Evolutionary conservation across 2,888 invertebrate species (phyloP), one percentile per base, ranked within the genome.

Genomic region (Zonitis immaculata): DNA sequence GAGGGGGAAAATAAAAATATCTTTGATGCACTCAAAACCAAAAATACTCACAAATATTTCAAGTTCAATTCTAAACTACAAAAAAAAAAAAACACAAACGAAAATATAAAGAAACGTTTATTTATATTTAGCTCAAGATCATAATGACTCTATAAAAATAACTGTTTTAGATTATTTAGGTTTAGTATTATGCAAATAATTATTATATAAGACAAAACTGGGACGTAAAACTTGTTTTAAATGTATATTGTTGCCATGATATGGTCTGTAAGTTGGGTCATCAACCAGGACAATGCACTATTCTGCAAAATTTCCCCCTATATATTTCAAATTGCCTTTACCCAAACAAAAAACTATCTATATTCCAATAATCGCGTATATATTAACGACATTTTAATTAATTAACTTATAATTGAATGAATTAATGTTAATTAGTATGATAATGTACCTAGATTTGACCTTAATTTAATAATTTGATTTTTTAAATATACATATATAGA

Each of bases 201-300:
- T 44, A 52, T 52, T 52, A 52, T 43, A 47, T 52, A 47, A 52
- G 44, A 27, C 8, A 35, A 47, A 52, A 44, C 43, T 52, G 44
- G 47, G 47, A 26, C 52, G 47, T 22, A 32, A 47, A 52, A 52
- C 52, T 47, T 9, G 52, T 52, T 52, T 47, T 42, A 44, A 42
- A 45, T n/a, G 30, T 35, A 30, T 39, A 52, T 52, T 52, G 47
- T 52, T 47, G 27, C 43, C 47, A 30, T 46, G 45, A 45, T 45
- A 50, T 27, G 22, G 44, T 44, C 44, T 39, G 22, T 11, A 32
- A n/a, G 47, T 43, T 47, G 44, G 18, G 42, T 35, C 44, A 32
- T 49, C 22, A 44, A 44, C 39, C 43, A 43, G 52, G 52, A 28
- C 52, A 44, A 32, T 47, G 47, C 44, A 52, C 47, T 35, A 39